Base-by-base conservation (phyloP, 2,113 vertebrate genomes). In the Sterna hirundo region DNA sequence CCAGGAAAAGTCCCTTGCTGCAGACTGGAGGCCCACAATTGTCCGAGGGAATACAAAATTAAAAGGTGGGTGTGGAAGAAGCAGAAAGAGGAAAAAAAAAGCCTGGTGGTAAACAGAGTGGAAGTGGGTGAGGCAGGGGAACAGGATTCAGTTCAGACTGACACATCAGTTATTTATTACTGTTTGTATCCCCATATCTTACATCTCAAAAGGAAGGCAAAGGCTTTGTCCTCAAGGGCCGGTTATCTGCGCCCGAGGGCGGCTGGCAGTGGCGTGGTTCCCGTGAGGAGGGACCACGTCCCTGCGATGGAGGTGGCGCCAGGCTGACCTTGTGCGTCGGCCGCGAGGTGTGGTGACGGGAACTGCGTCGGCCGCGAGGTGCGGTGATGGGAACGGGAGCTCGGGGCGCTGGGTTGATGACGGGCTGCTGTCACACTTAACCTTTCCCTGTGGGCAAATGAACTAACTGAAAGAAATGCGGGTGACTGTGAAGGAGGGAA, bases 81-180 rank as follows among this genome's bases (percentile, higher is more conserved):
- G 9, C 27, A 83, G 46, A 51, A 66, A 49, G 49, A 68, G 70
- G 15, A 22, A 20, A 66, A 65, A 75, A 76, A 54, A 38, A 55
- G 5, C 25, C n/a, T 57, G 44, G 12, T 95, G 89, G 70, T 84
- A 89, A 94, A 76, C 74, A 86, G 81, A 23, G 71, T 88, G 84
- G 93, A 93, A 94, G 22, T 92, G 96, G 91, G 88, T 58, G 94
- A 95, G 95, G 95, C 96, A 88, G 40, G 69, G 66, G 72, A 90
- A 88, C 57, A 68, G 86, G 86, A 92, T 68, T 57, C 44, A n/a
- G 86, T 71, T 72, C 2, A 5, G 83, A 58, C 76, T 69, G 91
- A 85, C 88, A 49, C 52, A 51, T 30, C 51, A 57, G 69, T 91
- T 92, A 38, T 93, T 97, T 93, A 89, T 80, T 69, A 13, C 60